Base-by-base conservation (phyloP, 2,797 vertebrate genomes). In the Molossus molossus region DNA sequence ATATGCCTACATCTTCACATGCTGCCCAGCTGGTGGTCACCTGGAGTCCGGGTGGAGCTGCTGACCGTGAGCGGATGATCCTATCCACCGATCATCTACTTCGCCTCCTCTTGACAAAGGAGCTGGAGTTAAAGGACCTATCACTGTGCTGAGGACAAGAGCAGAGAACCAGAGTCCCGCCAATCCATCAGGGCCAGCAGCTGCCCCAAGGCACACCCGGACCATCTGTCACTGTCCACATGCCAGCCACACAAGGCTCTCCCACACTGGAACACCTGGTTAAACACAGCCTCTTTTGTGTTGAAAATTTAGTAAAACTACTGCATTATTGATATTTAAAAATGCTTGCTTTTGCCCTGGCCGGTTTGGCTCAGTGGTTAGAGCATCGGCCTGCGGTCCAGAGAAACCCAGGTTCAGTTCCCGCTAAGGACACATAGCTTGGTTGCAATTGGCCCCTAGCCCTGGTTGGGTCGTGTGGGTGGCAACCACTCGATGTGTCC, bases 181-280 rank as follows among this genome's bases (percentile, higher is more conserved):
- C 62, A 33, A 37, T 25, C 1, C 50, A 29, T 45, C 29, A 7
- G 1, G 15, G 18, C 18, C 29, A 4, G 21, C 0, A 14, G 25
- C 11, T 13, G 20, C 72, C 55, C 20, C 0, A 72, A 50, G 75
- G 48, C 62, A 14, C 48, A 37, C 5, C 62, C 1, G 37, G 55
- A 65, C 85, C 83, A 96, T 93, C 84, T 95, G 94, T 94, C 92
- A 90, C 77, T 84, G 75, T 90, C 69, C 70, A 18, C 86, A 55
- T n/a, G 79, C 94, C 92, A 80, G 29, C 4, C 3, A 1, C 33
- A 64, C 90, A 73, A 10, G 1, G 6, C 77, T 75, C 15, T 37
- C 8, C 20, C 29, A 10, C 37, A 9, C 29, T 29, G 86, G 58
- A 40, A 70, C 4, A 70, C 12, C 5, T 57, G 17, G 25, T 27